These are phyloP conservation scores for Copidosoma aretas DNA, from an alignment of 2,888 invertebrate genomes.

Conservation along the genomic window DNA sequence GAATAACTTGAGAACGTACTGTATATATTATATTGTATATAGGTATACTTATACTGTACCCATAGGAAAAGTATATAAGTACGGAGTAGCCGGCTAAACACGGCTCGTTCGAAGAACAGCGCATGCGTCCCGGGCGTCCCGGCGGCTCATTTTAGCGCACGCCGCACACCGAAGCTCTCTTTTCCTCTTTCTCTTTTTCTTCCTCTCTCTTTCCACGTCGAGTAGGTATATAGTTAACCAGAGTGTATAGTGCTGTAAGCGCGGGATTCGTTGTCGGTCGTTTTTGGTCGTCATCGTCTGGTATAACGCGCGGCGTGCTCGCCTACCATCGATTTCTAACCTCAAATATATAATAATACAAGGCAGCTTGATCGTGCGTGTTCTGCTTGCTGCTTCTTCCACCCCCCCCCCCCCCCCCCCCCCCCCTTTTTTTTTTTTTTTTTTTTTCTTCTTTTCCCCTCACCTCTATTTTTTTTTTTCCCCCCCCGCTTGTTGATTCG, in stretches of 20 bases:
- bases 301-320: not conserved
- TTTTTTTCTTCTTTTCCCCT: too few relatives aligned
- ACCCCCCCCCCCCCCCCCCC: too few relatives aligned
- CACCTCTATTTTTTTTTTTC: too few relatives aligned
- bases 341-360: not conserved
- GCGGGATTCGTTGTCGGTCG: too few relatives aligned
- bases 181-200: slow-evolving; percentile 1
- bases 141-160: not conserved
- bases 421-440: too few relatives aligned
- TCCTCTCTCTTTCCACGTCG: not conserved
- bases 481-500: too few relatives aligned
- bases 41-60: too few relatives aligned
- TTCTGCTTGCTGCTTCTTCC: too few relatives aligned
- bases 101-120: not conserved
- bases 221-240: not conserved
- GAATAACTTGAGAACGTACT: too few relatives aligned
- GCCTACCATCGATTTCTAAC: not conserved
- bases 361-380: not conserved
- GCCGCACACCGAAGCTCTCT: not conserved
- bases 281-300: not conserved
- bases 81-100: not conserved
- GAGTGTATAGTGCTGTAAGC: not conserved
- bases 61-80: not conserved
- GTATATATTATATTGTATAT: too few relatives aligned
- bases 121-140: not conserved